Conservation (phyloP, 2,888 invertebrate genomes). For the Chrysolina haemoptera region DNA sequence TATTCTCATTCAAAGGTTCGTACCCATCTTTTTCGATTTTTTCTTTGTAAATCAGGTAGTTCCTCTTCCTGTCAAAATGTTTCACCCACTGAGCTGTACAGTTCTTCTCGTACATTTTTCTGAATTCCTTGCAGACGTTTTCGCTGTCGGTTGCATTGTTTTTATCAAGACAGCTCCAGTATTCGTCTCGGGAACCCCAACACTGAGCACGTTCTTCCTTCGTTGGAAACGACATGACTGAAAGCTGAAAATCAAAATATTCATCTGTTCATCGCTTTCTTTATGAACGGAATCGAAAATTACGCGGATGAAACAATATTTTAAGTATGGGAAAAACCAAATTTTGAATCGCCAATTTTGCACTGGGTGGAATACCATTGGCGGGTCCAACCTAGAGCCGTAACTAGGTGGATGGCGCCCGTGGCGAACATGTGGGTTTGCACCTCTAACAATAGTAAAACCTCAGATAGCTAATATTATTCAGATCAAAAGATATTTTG, state of each 20-base stretch:
- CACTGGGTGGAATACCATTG: neutral
- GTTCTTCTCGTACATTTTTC: conserved; percentile 82
- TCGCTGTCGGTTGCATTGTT: conserved; percentile 73
- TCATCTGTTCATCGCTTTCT: conserved; percentile 12
- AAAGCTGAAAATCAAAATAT: conserved; percentile 36
- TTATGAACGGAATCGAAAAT: conserved; percentile 4
- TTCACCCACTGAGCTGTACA: conserved; percentile 93
- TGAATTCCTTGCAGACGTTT: conserved; percentile 78
- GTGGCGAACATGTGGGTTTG: no score
- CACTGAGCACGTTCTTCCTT: conserved; percentile 86
- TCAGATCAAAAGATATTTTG: no score
- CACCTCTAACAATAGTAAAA: no score
- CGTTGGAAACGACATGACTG: conserved; percentile 83
- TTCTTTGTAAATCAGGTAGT: conserved; percentile 90
- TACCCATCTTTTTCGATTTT: conserved; percentile 89
- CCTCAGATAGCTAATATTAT: no score
- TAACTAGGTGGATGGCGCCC: no score
- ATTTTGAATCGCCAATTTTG: neutral
- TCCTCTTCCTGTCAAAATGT: conserved; percentile 93
- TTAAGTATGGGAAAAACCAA: neutral
- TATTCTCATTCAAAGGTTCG: conserved; percentile 79
- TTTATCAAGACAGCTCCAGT: conserved; percentile 91
- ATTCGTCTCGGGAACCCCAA: conserved; percentile 89
- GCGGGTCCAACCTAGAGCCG: neutral
- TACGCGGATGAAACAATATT: conserved; percentile 26